Base-by-base conservation (phyloP, 1,140 invertebrate genomes). In the Metopolophium dirhodum region DNA sequence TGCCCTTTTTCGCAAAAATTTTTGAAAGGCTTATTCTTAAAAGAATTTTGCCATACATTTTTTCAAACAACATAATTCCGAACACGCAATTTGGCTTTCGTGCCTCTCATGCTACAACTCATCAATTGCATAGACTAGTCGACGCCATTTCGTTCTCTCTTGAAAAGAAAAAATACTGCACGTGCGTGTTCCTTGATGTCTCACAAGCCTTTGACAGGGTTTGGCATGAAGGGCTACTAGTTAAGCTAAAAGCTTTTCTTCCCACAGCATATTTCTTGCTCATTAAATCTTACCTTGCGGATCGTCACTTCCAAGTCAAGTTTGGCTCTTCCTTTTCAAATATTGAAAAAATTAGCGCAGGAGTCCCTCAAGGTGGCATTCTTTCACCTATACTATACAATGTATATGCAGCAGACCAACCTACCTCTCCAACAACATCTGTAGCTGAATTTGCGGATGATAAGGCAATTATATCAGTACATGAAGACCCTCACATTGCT, bases 161-260 rank as follows among this genome's bases (percentile, higher is more conserved):
- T n/a, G 68, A 90, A 94, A 86, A 90, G 83, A 94, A 94, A 85
- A 30, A 87, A 37, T 94, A 94, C 86, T 95, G 94, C 91, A 94
- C 94, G 77, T 95, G 94, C 26, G 94, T 94, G 3, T 95, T 95
- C 51, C 94, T 95, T 6, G 95, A 95, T 61, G 94, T 95, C 1
- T 83, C 94, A 54, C 94, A 95, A 94, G 95, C 95, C 95, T 95
- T 89, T 23, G 51, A 89, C 37, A 26, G 51, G 23, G 88, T 89
- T 23, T 89, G 47, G 51, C 51, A 57, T 57, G n/a, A 89, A 8
- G 51, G 14, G 30, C 51, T 89, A 2, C 51, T 57, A n/a, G 57
- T 20, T 57, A 89, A 89, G 57, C 26, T 89, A 35, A 89, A 89
- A 51, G 26, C 11, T 35, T 54, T 89, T 54, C 88, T 89, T 49